Base-by-base conservation (phyloP, 2,797 vertebrate genomes). In the Protosalanx chinensis region DNA sequence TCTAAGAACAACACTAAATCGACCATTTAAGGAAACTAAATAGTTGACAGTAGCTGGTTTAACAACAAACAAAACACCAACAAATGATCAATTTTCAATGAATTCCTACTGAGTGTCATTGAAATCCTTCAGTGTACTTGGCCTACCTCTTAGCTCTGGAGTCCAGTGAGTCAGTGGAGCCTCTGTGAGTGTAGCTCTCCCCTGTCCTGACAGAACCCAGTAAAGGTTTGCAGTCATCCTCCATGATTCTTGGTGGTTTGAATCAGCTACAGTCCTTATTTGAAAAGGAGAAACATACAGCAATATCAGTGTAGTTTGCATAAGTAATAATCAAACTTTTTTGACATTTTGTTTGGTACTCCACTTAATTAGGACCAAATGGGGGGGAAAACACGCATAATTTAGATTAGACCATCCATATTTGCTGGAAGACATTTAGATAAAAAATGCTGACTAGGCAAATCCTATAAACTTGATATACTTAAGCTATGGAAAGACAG, bases 151-250 rank as follows among this genome's bases (percentile, higher is more conserved):
- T 92, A 64, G 79, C 73, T 73, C 79, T 91, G 64, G 80, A 20
- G 79, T 94, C 93, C 76, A 92, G 74, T 0, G 90, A 91, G 67
- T 92, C 91, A 0, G 83, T 82, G 62, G 87, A 91, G 56, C 81
- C 87, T 75, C 81, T 76, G 63, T 83, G 79, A 0, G 83, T 75
- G 76, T 68, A 84, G 71, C 76, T 78, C 61, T 88, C 90, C 67
- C 62, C 88, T 0, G 73, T 75, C 56, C 78, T 83, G 73, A 84
- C 83, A 0, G 90, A 82, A 79, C 76, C 82, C 71, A 93, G 79
- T 66, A 94, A 81, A 53, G 91, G 90, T 80, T 80, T 87, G 77
- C 72, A 66, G 57, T 92, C 90, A 0, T 93, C 91, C 75, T 93
- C 93, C 93, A 93, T 94, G 70, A 65, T 84, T 16, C 5, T 76